Conservation (phyloP, 2,888 invertebrate genomes). For the Latheticus oryzae region DNA sequence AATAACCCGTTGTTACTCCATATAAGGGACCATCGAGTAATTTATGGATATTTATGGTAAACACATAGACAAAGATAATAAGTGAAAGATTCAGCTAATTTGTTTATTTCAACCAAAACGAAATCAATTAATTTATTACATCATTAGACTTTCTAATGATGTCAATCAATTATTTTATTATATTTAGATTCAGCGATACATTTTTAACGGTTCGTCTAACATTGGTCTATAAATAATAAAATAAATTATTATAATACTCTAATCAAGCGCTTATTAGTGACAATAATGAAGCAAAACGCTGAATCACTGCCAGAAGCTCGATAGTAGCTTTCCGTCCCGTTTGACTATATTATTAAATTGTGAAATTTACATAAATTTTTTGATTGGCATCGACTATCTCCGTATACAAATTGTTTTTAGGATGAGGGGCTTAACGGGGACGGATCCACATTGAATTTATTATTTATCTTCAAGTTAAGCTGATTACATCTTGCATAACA, state of each 20-base stretch:
- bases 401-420: constrained; percentile 32
- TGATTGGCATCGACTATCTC: constrained; percentile 23
- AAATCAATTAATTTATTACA: constrained; percentile 44
- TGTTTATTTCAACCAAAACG: constrained; percentile 40
- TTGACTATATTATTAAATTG: constrained; percentile 32
- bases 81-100: constrained; percentile 43
- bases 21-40: constrained; percentile 38
- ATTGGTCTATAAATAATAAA: constrained; percentile 33
- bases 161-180: constrained; percentile 41
- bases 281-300: constrained; percentile 28
- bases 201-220: constrained; percentile 32
- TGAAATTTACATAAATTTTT: constrained; percentile 40
- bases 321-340: constrained; percentile 26
- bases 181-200: constrained; percentile 33
- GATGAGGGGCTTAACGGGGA: constrained; percentile 20
- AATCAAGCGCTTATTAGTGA: constrained; percentile 30
- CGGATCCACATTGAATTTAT: constrained; percentile 26
- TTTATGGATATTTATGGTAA: constrained; percentile 47
- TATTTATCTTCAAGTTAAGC: constrained; percentile 29
- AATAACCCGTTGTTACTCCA: constrained; percentile 34
- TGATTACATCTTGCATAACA: constrained; percentile 34
- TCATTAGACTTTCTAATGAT: constrained; percentile 43
- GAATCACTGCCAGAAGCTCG: constrained; percentile 32
- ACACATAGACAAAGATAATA: constrained; percentile 40
- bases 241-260: constrained; percentile 33